Evolutionary conservation across 1,140 invertebrate species (phyloP), one percentile per base, ranked within the genome.

Genomic region (Drosophila serrata): DNA sequence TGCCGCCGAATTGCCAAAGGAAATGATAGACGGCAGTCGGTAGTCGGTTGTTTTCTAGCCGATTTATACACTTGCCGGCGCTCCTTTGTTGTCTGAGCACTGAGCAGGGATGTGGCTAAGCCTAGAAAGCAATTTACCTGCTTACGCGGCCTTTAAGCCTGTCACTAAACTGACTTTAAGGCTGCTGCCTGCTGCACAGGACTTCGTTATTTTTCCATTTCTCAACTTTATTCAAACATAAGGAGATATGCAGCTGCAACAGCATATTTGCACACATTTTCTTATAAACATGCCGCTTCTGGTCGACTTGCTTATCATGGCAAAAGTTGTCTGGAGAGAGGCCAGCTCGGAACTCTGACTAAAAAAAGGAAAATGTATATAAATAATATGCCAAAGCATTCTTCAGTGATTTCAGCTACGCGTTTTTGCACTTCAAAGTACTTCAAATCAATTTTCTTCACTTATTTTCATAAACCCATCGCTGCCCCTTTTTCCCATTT

Each of bases 391-490:
- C 73, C 85, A 90, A 88, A 84, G 85, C 84, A 90, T 90, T 88
- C 85, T 90, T 88, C 85, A 90, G 68, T 84, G 84, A 90, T 88
- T 88, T 78, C 72, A 77, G 81, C 85, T 87, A 87, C 81, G 82
- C 82, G 82, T 87, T 87, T 87, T 88, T 88, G 84, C 85, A 88
- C 85, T 88, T 88, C 85, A 88, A 88, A 88, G 85, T 88, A 90
- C 85, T 90, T 90, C 67, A 88, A 88, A 90, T 88, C 85, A 90
- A 88, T 88, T 88, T 88, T 90, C 85, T 79, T 90, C 81, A 88
- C 85, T 90, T 88, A 88, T 88, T 85, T 88, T 90, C 77, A 88
- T 90, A 88, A 90, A 90, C 85, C 84, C 75, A 63, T 37, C 51
- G 84, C 65, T 58, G 68, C 48, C 51, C 57, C 49, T 74, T 12